These are phyloP conservation scores for Procavia capensis DNA, from an alignment of 2,113 vertebrate species.

Conservation along the genomic window DNA sequence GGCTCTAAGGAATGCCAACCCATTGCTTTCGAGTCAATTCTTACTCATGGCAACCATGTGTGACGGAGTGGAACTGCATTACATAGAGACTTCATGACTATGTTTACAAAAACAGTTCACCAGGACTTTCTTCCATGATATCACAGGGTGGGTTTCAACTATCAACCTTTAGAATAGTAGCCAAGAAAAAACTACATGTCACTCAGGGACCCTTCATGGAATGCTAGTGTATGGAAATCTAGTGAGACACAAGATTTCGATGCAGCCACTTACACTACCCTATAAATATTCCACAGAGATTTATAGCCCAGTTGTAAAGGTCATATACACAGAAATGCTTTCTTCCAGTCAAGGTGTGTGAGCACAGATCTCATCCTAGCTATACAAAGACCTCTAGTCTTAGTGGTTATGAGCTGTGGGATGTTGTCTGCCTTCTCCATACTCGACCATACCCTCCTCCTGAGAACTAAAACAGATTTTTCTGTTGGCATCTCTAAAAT, in stretches of 20 bases:
- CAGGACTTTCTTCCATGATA: neutral
- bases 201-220: neutral
- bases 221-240: neutral
- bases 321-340: neutral
- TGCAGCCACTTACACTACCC: neutral
- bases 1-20: neutral
- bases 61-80: neutral
- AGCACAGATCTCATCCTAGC: neutral
- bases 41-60: neutral
- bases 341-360: neutral
- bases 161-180: neutral
- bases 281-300: neutral
- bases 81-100: neutral
- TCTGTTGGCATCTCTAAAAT: neutral
- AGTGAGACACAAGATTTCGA: neutral
- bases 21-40: neutral
- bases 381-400: neutral
- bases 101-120: neutral
- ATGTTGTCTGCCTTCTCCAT: neutral
- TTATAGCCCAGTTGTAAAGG: neutral
- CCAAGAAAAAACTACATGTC: neutral
- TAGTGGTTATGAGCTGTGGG: neutral
- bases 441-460: neutral
- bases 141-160: neutral
- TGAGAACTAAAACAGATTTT: neutral